Base-by-base conservation (phyloP, 2,888 invertebrate species). In the Galeopsomyia nigrocyanea region DNA sequence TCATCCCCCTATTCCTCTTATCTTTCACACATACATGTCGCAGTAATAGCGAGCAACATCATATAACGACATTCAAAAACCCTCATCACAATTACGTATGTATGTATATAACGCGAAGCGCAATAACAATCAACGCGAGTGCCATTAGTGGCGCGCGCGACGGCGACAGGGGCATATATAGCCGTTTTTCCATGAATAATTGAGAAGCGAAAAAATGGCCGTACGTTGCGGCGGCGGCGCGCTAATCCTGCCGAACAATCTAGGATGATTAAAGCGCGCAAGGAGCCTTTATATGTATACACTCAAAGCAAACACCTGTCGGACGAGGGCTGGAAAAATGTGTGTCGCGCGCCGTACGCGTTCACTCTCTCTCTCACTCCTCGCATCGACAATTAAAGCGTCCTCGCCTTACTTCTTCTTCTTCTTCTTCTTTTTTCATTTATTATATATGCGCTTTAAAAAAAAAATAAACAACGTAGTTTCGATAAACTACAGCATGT, bases 301-400 rank as follows among this genome's bases (percentile, higher is more conserved):
- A 64, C 63, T 66, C 67, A 67, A 67, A 39, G 71, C 51, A 71
- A 71, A 71, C 71, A 71, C 71, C 71, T 71, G 71, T 67, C 71
- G 62, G 14, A 3, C 22, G 46, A n/a, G 49, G 13, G 49, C 5
- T 26, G 17, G 39, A 39, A 39, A 39, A 39, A 39, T 39, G 39
- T 39, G 13, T 39, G 39, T 39, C 39, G 39, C 39, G 39, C 39
- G 39, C 13, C n/a, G n/a, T n/a, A n/a, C n/a, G n/a, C n/a, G n/a
- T n/a, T 39, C 39, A 10, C 39, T 39, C 39, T 39, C 39, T 39
- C 39, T 31, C n/a, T n/a, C n/a, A n/a, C n/a, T 31, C 3, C 31
- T 31, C 31, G n/a, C n/a, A n/a, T 31, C 31, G 31, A 31, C 31
- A 31, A 31, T 31, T 31, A 31, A 31, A 31, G 31, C 31, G 31